Percentiles rank a stretch among this genome's conserved stretches.
Evolutionary conservation across 1,140 invertebrate species (phyloP).

Genomic region (Tetramorium simillimum): DNA sequence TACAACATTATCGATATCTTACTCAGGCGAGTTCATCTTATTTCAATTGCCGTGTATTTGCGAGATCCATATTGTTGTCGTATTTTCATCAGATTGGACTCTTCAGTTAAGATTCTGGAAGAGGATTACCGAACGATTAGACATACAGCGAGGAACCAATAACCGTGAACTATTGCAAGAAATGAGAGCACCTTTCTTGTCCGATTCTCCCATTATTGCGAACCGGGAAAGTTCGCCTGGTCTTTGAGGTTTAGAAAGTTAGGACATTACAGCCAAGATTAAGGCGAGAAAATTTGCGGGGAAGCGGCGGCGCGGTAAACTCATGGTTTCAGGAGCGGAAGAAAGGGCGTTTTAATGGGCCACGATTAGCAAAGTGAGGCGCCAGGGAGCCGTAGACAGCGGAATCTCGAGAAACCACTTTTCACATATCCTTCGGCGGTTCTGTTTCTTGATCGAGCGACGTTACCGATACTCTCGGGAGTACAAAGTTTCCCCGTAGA

Average conservation of each 20-base stretch:
- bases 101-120: background rate
- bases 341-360: conserved; percentile 83
- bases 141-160: conserved; percentile 41
- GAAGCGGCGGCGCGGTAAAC: conserved; percentile 63
- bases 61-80: background rate
- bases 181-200: conserved; percentile 44
- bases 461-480: conserved; percentile 66
- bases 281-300: conserved; percentile 82
- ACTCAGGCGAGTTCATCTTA: background rate
- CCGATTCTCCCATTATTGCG: conserved; percentile 58
- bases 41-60: background rate
- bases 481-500: conserved; percentile 43
- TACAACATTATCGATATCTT: background rate
- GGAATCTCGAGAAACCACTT: conserved; percentile 77
- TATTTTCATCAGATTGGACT: background rate
- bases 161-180: conserved; percentile 54
- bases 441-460: conserved; percentile 65
- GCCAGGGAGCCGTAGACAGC: conserved; percentile 81
- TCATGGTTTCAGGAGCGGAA: conserved; percentile 58
- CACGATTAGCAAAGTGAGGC: conserved; percentile 84
- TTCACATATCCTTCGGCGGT: conserved; percentile 74
- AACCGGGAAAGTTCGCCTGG: conserved; percentile 66
- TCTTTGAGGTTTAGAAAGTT: conserved; percentile 82
- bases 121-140: conserved; percentile 47
- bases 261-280: conserved; percentile 81